These are phyloP conservation scores for Apeltes quadracus DNA, from an alignment of 2,113 vertebrate genomes.

Conservation along the genomic window DNA sequence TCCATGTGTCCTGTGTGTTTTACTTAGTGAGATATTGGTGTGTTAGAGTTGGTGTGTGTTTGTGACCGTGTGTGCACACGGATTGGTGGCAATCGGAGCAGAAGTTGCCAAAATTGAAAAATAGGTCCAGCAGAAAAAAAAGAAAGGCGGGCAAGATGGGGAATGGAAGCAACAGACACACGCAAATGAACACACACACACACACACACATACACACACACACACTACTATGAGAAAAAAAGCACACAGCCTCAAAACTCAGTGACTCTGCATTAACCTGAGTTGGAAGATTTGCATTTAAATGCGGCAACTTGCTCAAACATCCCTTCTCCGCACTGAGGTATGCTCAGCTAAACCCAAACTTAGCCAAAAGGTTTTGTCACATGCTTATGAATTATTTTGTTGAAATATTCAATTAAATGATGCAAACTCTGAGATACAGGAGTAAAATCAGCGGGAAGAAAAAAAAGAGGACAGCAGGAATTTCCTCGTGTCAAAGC, in stretches of 20 bases:
- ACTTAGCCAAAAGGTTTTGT: neutral
- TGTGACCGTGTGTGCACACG: neutral
- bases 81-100: conserved; percentile 52
- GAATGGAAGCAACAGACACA: conserved; percentile 13
- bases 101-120: conserved; percentile 73
- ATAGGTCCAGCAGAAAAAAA: conserved; percentile 52
- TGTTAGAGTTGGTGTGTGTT: conserved; percentile 22
- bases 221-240: neutral
- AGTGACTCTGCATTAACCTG: neutral
- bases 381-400: neutral
- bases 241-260: neutral
- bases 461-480: neutral
- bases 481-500: neutral
- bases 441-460: neutral
- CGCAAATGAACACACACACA: neutral
- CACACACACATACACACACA: neutral
- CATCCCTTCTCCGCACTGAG: neutral
- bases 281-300: neutral
- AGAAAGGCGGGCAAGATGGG: conserved; percentile 30
- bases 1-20: conserved; percentile 50
- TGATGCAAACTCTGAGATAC: neutral
- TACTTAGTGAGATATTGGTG: conserved; percentile 27
- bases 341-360: neutral
- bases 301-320: neutral
- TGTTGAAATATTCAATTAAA: neutral